Evolutionary conservation across 2,888 invertebrate genomes (phyloP), one percentile per base, ranked within the genome.

Genomic region (Drosophila kuntzei): DNA sequence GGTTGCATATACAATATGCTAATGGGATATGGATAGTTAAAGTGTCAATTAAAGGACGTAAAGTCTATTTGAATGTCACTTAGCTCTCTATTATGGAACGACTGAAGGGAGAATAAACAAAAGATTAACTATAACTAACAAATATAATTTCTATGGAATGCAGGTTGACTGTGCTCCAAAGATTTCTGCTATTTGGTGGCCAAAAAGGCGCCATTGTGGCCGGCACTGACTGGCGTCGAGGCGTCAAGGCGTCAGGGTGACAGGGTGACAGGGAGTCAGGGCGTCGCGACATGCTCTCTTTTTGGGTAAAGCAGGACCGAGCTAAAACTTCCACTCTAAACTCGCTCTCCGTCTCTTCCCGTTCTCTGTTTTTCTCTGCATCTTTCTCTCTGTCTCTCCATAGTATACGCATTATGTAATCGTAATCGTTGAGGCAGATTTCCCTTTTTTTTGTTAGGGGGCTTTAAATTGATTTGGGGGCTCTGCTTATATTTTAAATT

Each of bases 371-470:
- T 37, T 27, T 41, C 20, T 20, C 39, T 41, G 39, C 44, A 46
- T 11, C 14, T 25, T 43, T 37, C 44, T 43, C n/a, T 29, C 16
- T 51, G 9, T 20, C 22, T 14, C 39, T 39, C 47, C 63, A 27
- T 39, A 11, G 29, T 44, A 22, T 55, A 64, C 77, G 76, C 76
- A 76, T 93, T 39, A 94, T 91, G 84, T 81, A 93, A 95, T 91
- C 95, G 70, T 66, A 72, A 76, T 65, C 72, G 57, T 65, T 58
- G 59, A 59, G 51, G 44, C 51, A 44, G 64, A 72, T 57, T 71
- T 80, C 62, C 64, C 64, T 43, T 41, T 47, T 46, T 41, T 59
- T 51, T 39, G 39, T 36, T 58, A 49, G 36, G 34, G 44, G 22
- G 41, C 47, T 61, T 43, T 2, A 47, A 72, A 61, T 57, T 22